Evolutionary conservation across 2,113 vertebrate genomes (phyloP).

Genomic region (Eulemur macaco): DNA sequence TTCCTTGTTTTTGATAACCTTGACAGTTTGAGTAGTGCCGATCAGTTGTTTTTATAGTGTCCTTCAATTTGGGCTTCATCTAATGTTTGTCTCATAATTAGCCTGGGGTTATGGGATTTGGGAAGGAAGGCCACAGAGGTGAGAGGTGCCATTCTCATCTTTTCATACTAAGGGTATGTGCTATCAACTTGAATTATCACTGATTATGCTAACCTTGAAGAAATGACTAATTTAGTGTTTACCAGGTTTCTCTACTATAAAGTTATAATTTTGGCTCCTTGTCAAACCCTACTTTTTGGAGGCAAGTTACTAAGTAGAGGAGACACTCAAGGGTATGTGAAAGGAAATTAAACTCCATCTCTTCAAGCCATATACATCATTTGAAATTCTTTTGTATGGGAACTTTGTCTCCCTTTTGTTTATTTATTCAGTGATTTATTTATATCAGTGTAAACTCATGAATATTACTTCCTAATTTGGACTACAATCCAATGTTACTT

Average conservation of each 20-base stretch:
- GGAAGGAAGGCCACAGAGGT: not conserved
- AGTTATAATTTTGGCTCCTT: not conserved
- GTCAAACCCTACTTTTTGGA: not conserved
- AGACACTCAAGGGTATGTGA: not conserved
- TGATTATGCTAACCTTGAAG: not conserved
- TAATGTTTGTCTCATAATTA: not conserved
- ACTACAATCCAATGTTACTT: too few species aligned
- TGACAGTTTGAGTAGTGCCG: not conserved
- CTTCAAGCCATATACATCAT: not conserved
- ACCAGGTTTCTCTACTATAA: not conserved
- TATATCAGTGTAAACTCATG: too few species aligned
- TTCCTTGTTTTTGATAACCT: not conserved
- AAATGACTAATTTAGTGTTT: not conserved
- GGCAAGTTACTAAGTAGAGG: not conserved
- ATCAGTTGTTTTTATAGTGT: not conserved
- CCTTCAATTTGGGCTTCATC: not conserved
- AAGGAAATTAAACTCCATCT: not conserved
- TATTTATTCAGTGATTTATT: not conserved
- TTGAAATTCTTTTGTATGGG: not conserved
- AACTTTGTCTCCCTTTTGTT: not conserved
- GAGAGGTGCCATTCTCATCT: not conserved
- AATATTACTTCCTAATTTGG: too few species aligned
- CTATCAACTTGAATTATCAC: not conserved
- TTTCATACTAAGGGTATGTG: not conserved
- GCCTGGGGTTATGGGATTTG: not conserved